A percentile compares a stretch with the other conserved stretches of the same genome.
Evolutionary conservation across 1,140 invertebrate species (phyloP).

Genomic region (Drosophila aff.): DNA sequence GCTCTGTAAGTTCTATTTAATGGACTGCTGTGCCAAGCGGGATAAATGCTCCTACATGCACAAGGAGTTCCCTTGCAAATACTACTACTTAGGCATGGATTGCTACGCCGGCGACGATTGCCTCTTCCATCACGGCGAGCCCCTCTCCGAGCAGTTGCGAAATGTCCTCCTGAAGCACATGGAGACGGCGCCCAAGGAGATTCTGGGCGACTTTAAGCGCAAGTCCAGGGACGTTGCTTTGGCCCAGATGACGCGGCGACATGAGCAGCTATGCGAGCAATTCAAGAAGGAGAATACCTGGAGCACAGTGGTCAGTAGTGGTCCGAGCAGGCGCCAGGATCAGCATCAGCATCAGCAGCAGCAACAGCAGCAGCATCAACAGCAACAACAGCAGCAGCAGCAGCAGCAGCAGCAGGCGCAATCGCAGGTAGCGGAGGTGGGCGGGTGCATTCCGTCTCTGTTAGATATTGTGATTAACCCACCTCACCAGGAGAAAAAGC

Average conservation of each 20-base stretch:
- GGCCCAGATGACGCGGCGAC: constrained; percentile 89
- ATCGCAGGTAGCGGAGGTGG: constrained; percentile 12
- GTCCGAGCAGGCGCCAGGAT: constrained; percentile 44
- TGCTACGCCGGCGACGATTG: constrained; percentile 93
- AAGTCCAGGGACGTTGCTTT: constrained; percentile 91
- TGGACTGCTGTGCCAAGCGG: constrained; percentile 97
- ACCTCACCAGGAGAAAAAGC: constrained; percentile 86
- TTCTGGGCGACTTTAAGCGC: constrained; percentile 94
- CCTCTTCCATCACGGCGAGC: constrained; percentile 96
- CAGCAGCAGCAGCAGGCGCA: constrained; percentile 27
- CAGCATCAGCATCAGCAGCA: constrained; percentile 35
- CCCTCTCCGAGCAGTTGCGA: constrained; percentile 90
- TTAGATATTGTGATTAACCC: constrained; percentile 82
- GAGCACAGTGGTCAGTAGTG: constrained; percentile 50
- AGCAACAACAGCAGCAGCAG: constrained; percentile 31
- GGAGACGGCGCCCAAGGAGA: constrained; percentile 95
- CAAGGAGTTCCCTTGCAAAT: constrained; percentile 98
- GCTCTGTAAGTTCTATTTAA: constrained; percentile 98
- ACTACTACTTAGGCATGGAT: constrained; percentile 95
- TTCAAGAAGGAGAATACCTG: constrained; percentile 76
- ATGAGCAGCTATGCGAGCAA: constrained; percentile 88
- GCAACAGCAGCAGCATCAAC: constrained; percentile 11
- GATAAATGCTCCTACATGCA: constrained; percentile 99
- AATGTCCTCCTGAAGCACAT: constrained; percentile 92
- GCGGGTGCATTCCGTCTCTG: constrained; percentile 70